Evolutionary conservation across 2,113 vertebrate genomes (phyloP), one percentile per base, ranked within the genome.

Genomic region (Nyctereutes procyonoides): DNA sequence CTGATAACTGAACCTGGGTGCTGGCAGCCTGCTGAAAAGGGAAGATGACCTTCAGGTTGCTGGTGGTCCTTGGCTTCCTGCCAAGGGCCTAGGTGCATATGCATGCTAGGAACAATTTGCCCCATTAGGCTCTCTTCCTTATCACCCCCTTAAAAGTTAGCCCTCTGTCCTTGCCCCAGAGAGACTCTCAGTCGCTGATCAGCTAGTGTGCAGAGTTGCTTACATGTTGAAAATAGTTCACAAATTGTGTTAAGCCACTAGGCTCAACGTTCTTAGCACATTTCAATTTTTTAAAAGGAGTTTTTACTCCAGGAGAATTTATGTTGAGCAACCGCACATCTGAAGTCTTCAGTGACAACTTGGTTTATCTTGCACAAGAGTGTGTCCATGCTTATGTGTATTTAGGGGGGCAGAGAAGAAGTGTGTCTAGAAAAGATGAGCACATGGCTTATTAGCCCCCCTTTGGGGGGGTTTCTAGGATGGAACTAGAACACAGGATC

Each of bases 231-330:
- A 82, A 77, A 93, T 67, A 85, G 22, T 71, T 91, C 19, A 87
- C 43, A 84, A 80, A 71, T 80, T 81, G 58, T 65, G 43, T 48
- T 88, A 58, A 60, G 26, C 62, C 30, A 53, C 28, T 67, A 83
- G 56, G 16, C 26, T 95, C 67, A 35, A 28, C 53, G 79, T 16
- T 90, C 51, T 73, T 69, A 65, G 20, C 58, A 67, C 30, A 86
- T 86, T 94, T 87, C 67, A 63, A 91, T 74, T 93, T 95, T 82
- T 63, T 63, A 87, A 83, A 38, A 93, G 32, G 35, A 90, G 22
- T 22, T 65, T 93, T 90, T 74, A 89, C 28, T 65, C 53, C 32
- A 71, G 56, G 69, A 91, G 80, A 92, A 62, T 87, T 96, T 96
- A 55, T 88, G 3, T 76, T 53, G 73, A 91, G 14, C 48, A 79